Evolutionary conservation across 1,140 invertebrate species (phyloP).

Genomic region (Bombus picipes): DNA sequence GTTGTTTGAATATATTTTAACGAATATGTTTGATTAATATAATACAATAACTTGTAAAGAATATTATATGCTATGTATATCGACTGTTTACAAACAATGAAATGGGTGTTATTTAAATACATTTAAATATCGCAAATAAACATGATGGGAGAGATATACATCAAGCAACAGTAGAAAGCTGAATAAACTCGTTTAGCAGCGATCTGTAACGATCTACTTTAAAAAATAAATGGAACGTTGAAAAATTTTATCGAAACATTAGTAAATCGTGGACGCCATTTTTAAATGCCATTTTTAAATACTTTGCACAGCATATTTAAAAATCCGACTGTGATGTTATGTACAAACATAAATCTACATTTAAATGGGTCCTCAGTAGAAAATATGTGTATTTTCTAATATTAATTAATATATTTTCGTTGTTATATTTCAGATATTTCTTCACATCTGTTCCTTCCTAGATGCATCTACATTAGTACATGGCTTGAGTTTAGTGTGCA

Average conservation of each 20-base stretch:
- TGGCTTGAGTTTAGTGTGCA: conserved; percentile 74
- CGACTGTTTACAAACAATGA: conserved; percentile 23
- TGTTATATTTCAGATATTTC: conserved; percentile 74
- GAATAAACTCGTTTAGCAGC: conserved; percentile 13
- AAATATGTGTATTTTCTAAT: not conserved
- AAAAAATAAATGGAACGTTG: conserved; percentile 15
- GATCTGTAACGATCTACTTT: conserved; percentile 7
- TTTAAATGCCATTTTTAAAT: conserved; percentile 23
- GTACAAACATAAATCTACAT: not conserved
- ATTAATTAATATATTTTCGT: conserved; percentile 17
- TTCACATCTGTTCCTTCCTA: conserved; percentile 79
- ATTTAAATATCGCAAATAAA: not conserved
- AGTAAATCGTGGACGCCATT: conserved; percentile 3
- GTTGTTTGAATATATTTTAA: not conserved
- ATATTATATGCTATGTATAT: not conserved
- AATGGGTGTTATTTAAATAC: not conserved
- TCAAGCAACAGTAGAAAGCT: conserved; percentile 4
- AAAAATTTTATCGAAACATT: not conserved
- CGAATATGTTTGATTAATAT: not conserved
- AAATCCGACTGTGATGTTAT: not conserved
- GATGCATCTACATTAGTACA: conserved; percentile 76
- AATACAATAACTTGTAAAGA: not conserved
- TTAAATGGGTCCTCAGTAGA: not conserved
- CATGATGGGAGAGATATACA: not conserved
- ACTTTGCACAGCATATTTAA: conserved; percentile 4